Base-by-base conservation (phyloP, 2,888 invertebrate genomes). In the Lasioglossum pauxillum region DNA sequence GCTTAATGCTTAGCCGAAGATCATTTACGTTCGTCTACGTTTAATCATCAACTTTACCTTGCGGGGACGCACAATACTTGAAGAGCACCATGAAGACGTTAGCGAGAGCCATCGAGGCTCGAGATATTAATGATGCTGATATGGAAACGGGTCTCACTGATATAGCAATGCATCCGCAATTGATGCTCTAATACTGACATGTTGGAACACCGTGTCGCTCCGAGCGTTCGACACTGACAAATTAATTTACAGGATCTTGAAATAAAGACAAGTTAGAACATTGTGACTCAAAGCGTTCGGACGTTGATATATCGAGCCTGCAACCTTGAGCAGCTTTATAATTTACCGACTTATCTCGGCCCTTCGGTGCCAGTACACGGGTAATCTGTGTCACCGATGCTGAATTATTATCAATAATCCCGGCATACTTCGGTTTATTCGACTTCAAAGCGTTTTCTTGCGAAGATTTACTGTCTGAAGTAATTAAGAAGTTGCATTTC, bases 61-160 rank as follows among this genome's bases (percentile, higher is more conserved):
- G 67, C 67, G 67, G 67, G 67, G 31, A 35, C 35, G 69, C 41
- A 19, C 27, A 57, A 38, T 82, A 41, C 71, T 60, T 4, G 53
- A 53, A 53, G 60, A 75, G 27, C n/a, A 53, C 64, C 35, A 64
- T 31, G 5, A n/a, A 77, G 49, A 69, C 38, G 38, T 69, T 77
- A 53, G 38, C 35, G n/a, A 38, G 16, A 19, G 12, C 27, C 35
- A 75, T 64, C 49, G 77, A 74, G 73, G 38, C 44, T 8, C 16
- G 44, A 35, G 57, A 83, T 74, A 60, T 60, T 84, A 82, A 83
- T 82, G 67, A 57, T 7, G 12, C 44, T 14, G 69, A 74, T 67
- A 78, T 10, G 8, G 67, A 31, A 35, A 81, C 72, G 71, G 71
- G 49, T 67, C 80, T 49, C 44, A 23, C 31, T 31, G 71, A 76